Percentiles rank a stretch among this genome's conserved stretches.
Conservation (phyloP, 2,888 invertebrate genomes). For the Drepanosiphum platanoidis region DNA sequence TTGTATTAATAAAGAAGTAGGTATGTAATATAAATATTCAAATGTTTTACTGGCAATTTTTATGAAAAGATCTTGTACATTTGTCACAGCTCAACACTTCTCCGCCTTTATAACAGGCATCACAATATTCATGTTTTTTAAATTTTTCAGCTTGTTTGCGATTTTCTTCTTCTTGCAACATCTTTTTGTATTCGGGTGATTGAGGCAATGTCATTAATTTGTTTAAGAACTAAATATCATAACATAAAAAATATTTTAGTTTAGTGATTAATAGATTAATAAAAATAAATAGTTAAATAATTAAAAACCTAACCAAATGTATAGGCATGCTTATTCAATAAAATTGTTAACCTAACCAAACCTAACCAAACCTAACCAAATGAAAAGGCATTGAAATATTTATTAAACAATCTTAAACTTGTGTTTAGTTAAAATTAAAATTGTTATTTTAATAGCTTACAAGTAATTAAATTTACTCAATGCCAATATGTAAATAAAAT, state of each 20-base stretch:
- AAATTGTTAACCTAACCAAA: too few relatives aligned
- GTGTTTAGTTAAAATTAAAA: too few relatives aligned
- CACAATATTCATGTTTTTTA: slow-evolving; percentile 92
- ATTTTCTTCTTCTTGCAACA: slow-evolving; percentile 69
- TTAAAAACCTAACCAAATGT: too few relatives aligned
- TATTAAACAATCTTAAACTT: too few relatives aligned
- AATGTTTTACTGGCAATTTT: slow-evolving; percentile 87
- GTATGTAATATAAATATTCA: slow-evolving; percentile 64
- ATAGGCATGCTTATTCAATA: too few relatives aligned
- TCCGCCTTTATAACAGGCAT: slow-evolving; percentile 94
- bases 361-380: too few relatives aligned
- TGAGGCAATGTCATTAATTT: slow-evolving; percentile 66
- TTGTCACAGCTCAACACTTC: slow-evolving; percentile 95
- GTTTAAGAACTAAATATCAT: slow-evolving; percentile 66
- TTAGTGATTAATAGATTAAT: background rate
- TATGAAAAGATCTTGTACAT: slow-evolving; percentile 95
- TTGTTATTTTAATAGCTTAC: too few relatives aligned
- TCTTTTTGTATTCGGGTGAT: slow-evolving; percentile 73
- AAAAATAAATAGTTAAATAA: background rate
- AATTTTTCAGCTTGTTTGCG: slow-evolving; percentile 87
- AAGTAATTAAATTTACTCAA: too few relatives aligned
- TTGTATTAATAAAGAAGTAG: background rate
- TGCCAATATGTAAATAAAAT: too few relatives aligned
- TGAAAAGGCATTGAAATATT: too few relatives aligned
- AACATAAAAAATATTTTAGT: background rate